phyloP scores from a whole-genome alignment of 2,888 invertebrate genomes.

The Polydesmus complanatus region DNA sequence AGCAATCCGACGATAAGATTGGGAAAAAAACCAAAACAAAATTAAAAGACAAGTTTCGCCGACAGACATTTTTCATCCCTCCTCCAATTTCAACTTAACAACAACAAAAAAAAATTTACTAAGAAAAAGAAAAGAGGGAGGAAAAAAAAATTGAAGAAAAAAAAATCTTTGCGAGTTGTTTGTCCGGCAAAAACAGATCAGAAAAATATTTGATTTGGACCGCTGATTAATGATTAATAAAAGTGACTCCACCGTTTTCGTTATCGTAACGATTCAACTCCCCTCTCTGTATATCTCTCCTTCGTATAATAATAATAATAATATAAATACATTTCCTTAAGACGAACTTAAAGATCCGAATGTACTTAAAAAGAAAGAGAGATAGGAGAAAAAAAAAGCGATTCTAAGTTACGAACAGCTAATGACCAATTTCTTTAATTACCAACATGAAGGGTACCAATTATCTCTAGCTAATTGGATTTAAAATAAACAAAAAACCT shows the following conservation, averaged over 20 bases:
- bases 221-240: background rate
- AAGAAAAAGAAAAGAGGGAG: background rate
- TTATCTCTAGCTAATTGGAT: conserved; percentile 16
- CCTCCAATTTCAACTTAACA: background rate
- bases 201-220: background rate
- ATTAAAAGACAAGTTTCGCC: background rate
- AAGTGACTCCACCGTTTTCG: background rate
- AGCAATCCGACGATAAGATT: background rate
- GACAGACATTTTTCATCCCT: background rate
- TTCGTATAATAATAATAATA: too few relatives aligned
- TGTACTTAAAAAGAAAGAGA: too few relatives aligned
- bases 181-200: background rate
- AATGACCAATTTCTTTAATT: conserved; percentile 17
- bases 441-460: conserved; percentile 17
- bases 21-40: background rate
- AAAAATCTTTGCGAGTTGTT: too few relatives aligned
- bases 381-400: background rate
- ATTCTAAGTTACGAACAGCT: conserved; percentile 3
- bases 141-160: too few relatives aligned
- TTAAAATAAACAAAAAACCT: conserved; percentile 16
- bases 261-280: too few relatives aligned
- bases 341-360: too few relatives aligned
- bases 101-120: background rate
- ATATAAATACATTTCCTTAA: too few relatives aligned
- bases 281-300: too few relatives aligned